Base-by-base conservation (phyloP, 2,888 invertebrate genomes). In the Microdon myrmicae region DNA sequence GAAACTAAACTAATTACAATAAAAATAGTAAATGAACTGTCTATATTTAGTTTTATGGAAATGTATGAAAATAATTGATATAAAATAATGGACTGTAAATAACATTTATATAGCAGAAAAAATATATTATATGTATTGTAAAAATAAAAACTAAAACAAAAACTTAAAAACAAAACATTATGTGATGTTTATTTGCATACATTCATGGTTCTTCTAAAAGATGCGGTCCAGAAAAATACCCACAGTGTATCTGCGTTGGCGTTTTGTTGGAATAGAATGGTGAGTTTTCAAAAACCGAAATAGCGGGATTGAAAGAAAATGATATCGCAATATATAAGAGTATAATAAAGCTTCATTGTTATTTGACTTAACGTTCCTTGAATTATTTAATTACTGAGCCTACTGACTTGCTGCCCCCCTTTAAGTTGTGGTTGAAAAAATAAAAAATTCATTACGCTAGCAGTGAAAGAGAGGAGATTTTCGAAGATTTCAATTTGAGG, bases 121-220 rank as follows among this genome's bases (percentile, higher is more conserved):
- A 54, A 64, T 47, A 26, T 23, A 37, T 55, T 67, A 64, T 68
- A 70, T 70, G 69, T 71, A 73, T 67, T 71, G 71, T 72, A 73
- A 70, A 71, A 70, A 69, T 68, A 43, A 47, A 53, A 45, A 45
- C n/a, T 4, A 28, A 45, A 59, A 61, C 5, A 19, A 61, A 41
- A 34, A 29, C 44, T 10, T 53, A 47, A 53, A 26, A 20, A 49
- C 32, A 22, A 9, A 25, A 6, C 22, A 22, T 22, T 22, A 6
- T 6, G 22, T 8, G 22, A 22, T 22, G 8, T 6, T 6, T 22
- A 22, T 22, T 5, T 22, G 6, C 8, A 22, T 22, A 8, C 22
- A 22, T 22, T 22, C 8, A 22, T 6, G 22, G 22, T 22, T 6
- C 22, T 22, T 22, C 8, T 5, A 5, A 6, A 22, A 22, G 5